A percentile compares a stretch with the other conserved stretches of the same genome.
These are phyloP conservation scores for Lateolabrax maculatus DNA, from an alignment of 2,797 vertebrate species.

Conservation along the genomic window DNA sequence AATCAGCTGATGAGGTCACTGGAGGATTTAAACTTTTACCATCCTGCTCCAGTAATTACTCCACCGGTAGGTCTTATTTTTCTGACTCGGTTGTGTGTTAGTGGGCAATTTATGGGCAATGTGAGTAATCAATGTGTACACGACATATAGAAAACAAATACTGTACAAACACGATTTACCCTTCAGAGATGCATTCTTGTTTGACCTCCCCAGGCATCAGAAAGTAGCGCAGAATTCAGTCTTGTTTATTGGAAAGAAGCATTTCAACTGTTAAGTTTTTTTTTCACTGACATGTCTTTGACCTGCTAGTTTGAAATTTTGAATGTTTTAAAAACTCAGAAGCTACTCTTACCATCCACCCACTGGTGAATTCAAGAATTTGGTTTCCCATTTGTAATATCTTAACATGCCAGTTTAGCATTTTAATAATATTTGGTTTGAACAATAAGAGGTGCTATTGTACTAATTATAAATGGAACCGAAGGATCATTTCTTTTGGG, in stretches of 20 bases:
- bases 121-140: neutral
- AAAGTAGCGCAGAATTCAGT: neutral
- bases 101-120: neutral
- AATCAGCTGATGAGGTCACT: neutral
- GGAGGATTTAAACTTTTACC: neutral
- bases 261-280: slow-evolving; percentile 29
- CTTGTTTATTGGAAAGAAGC: neutral
- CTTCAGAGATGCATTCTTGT: neutral
- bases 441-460: neutral
- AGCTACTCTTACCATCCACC: neutral
- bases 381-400: neutral
- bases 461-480: neutral
- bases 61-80: neutral
- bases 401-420: neutral
- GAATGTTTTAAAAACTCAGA: neutral
- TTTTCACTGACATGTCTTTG: neutral
- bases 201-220: neutral
- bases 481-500: neutral
- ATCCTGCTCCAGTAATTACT: neutral
- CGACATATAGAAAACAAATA: neutral
- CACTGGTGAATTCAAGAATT: neutral
- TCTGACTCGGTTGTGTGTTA: neutral
- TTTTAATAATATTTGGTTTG: neutral
- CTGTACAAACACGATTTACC: neutral
- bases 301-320: neutral